These are phyloP conservation scores for Geothlypis trichas DNA, from an alignment of 2,113 vertebrate species.

Conservation along the genomic window DNA sequence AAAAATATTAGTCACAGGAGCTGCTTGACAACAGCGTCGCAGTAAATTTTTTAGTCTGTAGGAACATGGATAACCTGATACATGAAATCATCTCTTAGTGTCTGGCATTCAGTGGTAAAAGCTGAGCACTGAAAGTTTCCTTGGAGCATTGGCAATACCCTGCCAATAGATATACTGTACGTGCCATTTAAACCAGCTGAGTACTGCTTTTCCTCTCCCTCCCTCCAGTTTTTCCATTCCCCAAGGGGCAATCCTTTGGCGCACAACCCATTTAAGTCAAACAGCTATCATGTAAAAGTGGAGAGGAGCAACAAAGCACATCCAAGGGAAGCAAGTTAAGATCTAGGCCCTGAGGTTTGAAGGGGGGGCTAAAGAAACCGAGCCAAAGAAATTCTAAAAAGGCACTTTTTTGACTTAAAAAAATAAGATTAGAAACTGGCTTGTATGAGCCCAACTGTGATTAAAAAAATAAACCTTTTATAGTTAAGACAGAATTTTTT, in stretches of 20 bases:
- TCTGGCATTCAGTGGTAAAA: constrained; percentile 41
- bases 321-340: constrained; percentile 75
- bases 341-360: constrained; percentile 62
- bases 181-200: constrained; percentile 65
- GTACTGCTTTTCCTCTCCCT: constrained; percentile 60
- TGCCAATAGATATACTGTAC: constrained; percentile 41
- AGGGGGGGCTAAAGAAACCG: constrained; percentile 60
- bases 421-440: constrained; percentile 80
- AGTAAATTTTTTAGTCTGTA: constrained; percentile 51
- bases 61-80: constrained; percentile 48
- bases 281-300: constrained; percentile 67
- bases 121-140: constrained; percentile 34
- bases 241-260: constrained; percentile 63
- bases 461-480: constrained; percentile 83
- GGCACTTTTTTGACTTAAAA: constrained; percentile 67
- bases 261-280: constrained; percentile 66
- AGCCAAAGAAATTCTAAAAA: constrained; percentile 79
- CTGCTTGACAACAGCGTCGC: constrained; percentile 58
- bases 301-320: constrained; percentile 66
- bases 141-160: constrained; percentile 50
- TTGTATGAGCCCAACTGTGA: constrained; percentile 81
- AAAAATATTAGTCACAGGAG: constrained; percentile 76
- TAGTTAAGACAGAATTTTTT: constrained; percentile 75
- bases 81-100: constrained; percentile 37
- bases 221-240: constrained; percentile 65